phyloP scores from a whole-genome alignment of 2,113 vertebrate species.

The Lasiurus cinereus region DNA sequence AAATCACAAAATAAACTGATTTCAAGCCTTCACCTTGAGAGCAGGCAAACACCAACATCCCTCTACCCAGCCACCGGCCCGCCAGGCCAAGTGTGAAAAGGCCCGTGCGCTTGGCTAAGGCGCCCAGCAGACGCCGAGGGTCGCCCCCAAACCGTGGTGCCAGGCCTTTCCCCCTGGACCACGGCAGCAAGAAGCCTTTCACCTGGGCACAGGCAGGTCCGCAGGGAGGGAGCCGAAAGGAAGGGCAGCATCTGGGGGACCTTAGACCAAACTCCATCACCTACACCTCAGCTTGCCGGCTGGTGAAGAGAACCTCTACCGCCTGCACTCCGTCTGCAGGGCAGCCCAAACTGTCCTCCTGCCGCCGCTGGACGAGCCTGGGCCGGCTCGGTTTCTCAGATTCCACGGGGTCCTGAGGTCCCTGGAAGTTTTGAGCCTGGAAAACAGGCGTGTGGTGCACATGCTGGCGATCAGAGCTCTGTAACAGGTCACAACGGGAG shows the following conservation, averaged over 20 bases:
- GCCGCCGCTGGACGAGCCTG: not conserved
- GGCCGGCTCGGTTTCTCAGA: not conserved
- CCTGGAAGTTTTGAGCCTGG: not conserved
- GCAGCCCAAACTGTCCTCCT: not conserved
- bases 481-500: not conserved
- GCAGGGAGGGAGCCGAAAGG: fast-evolving
- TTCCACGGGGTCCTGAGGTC: not conserved
- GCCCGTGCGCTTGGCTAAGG: not conserved
- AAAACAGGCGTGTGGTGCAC: not conserved
- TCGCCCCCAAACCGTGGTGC: not conserved
- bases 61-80: not conserved
- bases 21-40: conserved; percentile 8
- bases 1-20: not conserved
- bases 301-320: not conserved
- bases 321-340: not conserved
- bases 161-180: not conserved
- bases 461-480: not conserved
- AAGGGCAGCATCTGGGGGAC: not conserved
- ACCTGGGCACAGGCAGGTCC: not conserved
- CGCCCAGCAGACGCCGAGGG: not conserved
- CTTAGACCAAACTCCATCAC: not conserved
- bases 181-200: not conserved
- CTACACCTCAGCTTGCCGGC: not conserved
- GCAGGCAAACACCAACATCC: not conserved
- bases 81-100: not conserved